Base-by-base conservation (phyloP, 2,888 invertebrate species). In the Scaptomyza cyrtandrae region DNA sequence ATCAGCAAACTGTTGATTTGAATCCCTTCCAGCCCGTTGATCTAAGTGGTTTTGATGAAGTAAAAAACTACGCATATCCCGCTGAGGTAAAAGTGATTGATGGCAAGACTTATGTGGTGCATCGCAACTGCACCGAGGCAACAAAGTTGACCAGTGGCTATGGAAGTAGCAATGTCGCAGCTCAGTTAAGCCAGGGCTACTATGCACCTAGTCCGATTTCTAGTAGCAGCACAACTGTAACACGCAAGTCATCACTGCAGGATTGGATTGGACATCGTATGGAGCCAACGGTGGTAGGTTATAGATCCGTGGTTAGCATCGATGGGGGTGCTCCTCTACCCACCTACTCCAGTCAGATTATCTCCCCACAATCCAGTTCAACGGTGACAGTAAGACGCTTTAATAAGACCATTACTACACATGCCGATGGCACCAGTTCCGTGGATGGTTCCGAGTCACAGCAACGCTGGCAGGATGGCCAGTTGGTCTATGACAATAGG, bases 101-200 rank as follows among this genome's bases (percentile, higher is more conserved):
- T 63, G 92, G 92, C 31, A 90, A 91, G 56, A 90, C 91, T 0
- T 90, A 88, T 64, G 78, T 91, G n/a, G 91, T 91, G 10, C 90
- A 90, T 56, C 89, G 91, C 52, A 92, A 92, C 63, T 90, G 86
- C 41, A 91, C 92, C 0, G 91, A 91, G 29, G 89, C 90, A 10
- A 80, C 81, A 5, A 89, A 84, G n/a, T 10, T 78, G 11, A 60
- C 63, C 0, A 81, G 57, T 1, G 52, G 13, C 31, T 85, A 76
- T 27, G 80, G 77, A 1, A 71, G 71, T 6, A 73, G 70, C 4
- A 78, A 63, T 49, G 49, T 78, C 1, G 60, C 71, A 55, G 62
- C 65, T 50, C 78, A 75, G 35, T 6, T 69, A 0, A 69, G 52
- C 14, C 75, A 73, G 5, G 68, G 66, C 2, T 71, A 58, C 29